A percentile compares a stretch with the other conserved stretches of the same genome.
These are phyloP conservation scores for Rhinopithecus roxellana DNA, from an alignment of 2,113 vertebrate genomes.

Conservation along the genomic window DNA sequence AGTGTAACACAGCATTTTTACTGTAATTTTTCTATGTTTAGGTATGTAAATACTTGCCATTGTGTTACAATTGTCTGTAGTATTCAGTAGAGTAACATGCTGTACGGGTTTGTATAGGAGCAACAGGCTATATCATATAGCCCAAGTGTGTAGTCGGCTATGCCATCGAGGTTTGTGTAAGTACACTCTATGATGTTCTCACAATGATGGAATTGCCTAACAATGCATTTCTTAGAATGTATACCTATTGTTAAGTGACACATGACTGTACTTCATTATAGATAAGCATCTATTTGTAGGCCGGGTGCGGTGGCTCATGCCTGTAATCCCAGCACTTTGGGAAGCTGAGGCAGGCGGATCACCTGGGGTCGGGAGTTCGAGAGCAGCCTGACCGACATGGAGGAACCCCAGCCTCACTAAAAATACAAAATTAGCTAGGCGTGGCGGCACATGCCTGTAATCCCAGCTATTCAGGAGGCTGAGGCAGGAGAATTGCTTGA, in stretches of 20 bases:
- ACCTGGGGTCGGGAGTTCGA: no score
- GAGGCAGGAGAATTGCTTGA: no score
- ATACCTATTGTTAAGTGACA: not conserved
- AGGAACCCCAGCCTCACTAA: no score
- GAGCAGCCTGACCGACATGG: no score
- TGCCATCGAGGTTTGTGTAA: not conserved
- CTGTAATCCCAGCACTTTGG: no score
- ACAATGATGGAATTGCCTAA: not conserved
- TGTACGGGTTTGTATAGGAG: not conserved
- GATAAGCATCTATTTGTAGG: not conserved
- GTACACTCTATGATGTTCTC: not conserved
- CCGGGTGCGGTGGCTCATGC: no score
- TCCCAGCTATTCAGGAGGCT: no score
- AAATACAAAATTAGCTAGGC: no score
- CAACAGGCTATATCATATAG: not conserved
- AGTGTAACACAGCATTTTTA: not conserved
- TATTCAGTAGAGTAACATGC: not conserved
- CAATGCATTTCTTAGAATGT: not conserved
- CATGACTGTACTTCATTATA: not conserved
- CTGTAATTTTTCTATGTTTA: not conserved
- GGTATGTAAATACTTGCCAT: not conserved
- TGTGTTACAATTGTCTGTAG: not conserved
- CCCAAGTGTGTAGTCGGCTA: not conserved
- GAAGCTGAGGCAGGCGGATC: no score
- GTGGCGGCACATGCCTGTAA: no score